These are phyloP conservation scores for Callyntrura sp. DNA, from an alignment of 2,888 invertebrate species.

Conservation along the genomic window DNA sequence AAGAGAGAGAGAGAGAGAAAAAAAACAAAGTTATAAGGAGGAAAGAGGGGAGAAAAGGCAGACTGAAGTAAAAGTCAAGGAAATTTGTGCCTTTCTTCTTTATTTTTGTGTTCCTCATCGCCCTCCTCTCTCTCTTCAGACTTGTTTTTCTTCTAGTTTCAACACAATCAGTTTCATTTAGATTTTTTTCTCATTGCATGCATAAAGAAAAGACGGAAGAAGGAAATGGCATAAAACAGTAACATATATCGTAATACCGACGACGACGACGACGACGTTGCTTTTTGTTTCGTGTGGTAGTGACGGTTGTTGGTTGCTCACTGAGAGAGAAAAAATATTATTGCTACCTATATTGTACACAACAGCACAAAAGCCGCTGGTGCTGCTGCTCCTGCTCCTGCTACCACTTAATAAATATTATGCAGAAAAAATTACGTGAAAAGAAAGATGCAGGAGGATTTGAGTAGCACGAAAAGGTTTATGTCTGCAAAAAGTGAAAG, in stretches of 20 bases:
- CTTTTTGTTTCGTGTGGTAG: constrained; percentile 33
- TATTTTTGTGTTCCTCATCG: background rate
- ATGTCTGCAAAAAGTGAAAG: constrained; percentile 18
- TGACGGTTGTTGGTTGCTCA: constrained; percentile 30
- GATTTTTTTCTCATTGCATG: background rate
- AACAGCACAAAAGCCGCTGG: too few species aligned
- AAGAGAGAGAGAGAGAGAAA: background rate
- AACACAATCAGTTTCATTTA: background rate
- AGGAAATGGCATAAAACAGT: background rate
- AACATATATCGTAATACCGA: background rate
- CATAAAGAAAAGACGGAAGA: background rate
- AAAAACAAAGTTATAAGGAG: constrained; percentile 29
- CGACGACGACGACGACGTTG: constrained; percentile 39
- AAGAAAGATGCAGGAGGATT: constrained; percentile 40
- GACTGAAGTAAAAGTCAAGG: constrained; percentile 75
- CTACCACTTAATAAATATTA: constrained; percentile 12
- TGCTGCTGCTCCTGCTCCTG: too few species aligned
- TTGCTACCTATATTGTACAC: background rate
- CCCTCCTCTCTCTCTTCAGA: constrained; percentile 7
- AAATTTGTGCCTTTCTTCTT: constrained; percentile 64
- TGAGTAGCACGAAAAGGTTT: background rate
- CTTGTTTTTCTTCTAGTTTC: background rate
- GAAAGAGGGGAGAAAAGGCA: constrained; percentile 32
- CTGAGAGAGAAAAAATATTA: constrained; percentile 31
- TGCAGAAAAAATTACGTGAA: constrained; percentile 56